Conservation (phyloP, 2,888 invertebrate genomes). For the Seira musarum region DNA sequence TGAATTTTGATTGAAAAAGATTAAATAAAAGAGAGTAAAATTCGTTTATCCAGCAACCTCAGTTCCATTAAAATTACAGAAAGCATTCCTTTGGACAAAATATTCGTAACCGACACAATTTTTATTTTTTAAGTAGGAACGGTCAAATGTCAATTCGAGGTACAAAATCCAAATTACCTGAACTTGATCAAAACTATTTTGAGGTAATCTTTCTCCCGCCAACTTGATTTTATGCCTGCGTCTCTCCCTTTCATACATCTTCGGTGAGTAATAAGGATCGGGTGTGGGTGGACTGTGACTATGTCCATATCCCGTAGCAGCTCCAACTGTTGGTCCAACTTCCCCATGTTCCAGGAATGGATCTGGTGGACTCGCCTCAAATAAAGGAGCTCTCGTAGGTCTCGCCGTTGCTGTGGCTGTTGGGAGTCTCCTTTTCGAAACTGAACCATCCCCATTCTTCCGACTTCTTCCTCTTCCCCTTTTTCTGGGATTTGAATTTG, state of each 20-base stretch:
- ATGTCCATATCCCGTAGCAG: constrained; percentile 32
- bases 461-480: not conserved
- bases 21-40: no score
- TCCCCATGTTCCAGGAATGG: constrained; percentile 32
- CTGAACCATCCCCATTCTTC: not conserved
- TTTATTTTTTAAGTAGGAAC: no score
- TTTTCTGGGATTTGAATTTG: not conserved
- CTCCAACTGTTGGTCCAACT: constrained; percentile 28
- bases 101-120: no score
- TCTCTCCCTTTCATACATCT: constrained; percentile 38
- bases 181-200: not conserved
- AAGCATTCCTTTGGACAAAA: no score
- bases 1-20: no score
- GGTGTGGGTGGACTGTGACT: constrained; percentile 41
- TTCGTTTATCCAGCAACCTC: no score
- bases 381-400: constrained; percentile 45
- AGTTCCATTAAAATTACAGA: no score
- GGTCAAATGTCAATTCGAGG: no score
- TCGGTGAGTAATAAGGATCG: constrained; percentile 51
- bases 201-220: constrained; percentile 12
- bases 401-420: constrained; percentile 18
- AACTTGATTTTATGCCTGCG: constrained; percentile 30
- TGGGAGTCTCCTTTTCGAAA: constrained; percentile 36
- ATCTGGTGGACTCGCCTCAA: constrained; percentile 48
- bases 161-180: no score